Evolutionary conservation across 2,797 vertebrate species (phyloP).

Genomic region (Cyclopterus lumpus): DNA sequence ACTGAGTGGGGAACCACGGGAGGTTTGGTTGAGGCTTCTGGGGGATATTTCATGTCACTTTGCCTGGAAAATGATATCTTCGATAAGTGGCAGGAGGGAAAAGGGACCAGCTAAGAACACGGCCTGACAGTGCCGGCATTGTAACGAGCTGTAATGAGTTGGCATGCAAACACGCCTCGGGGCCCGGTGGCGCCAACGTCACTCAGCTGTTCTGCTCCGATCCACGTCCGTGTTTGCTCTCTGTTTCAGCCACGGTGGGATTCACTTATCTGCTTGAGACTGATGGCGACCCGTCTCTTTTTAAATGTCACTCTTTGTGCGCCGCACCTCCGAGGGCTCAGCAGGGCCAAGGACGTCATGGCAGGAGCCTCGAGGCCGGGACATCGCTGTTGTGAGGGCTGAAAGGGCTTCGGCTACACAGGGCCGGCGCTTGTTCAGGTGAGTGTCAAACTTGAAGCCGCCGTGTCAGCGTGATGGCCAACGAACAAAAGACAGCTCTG

Average conservation of each 20-base stretch:
- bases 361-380: constrained; percentile 41
- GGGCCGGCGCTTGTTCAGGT: constrained; percentile 54
- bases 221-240: constrained; percentile 28
- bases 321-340: constrained; percentile 40
- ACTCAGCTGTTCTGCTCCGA: constrained; percentile 48
- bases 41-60: constrained; percentile 63
- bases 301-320: constrained; percentile 76
- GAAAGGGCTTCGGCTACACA: constrained; percentile 41
- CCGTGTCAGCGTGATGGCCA: constrained; percentile 6
- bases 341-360: constrained; percentile 49
- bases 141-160: constrained; percentile 65
- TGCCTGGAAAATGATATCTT: constrained; percentile 64
- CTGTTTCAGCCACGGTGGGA: constrained; percentile 51
- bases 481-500: constrained; percentile 26
- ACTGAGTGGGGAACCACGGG: constrained; percentile 52
- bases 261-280: constrained; percentile 69
- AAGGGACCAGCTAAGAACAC: constrained; percentile 34
- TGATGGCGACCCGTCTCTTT: constrained; percentile 56
- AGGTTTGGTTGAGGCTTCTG: constrained; percentile 41
- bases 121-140: constrained; percentile 50
- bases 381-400: not conserved
- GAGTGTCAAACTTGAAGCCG: constrained; percentile 40
- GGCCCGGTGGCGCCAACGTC: constrained; percentile 37
- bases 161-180: constrained; percentile 37
- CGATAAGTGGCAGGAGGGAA: constrained; percentile 50